These are phyloP conservation scores for Diplodus sargus DNA, from an alignment of 2,797 vertebrate genomes.

Conservation along the genomic window DNA sequence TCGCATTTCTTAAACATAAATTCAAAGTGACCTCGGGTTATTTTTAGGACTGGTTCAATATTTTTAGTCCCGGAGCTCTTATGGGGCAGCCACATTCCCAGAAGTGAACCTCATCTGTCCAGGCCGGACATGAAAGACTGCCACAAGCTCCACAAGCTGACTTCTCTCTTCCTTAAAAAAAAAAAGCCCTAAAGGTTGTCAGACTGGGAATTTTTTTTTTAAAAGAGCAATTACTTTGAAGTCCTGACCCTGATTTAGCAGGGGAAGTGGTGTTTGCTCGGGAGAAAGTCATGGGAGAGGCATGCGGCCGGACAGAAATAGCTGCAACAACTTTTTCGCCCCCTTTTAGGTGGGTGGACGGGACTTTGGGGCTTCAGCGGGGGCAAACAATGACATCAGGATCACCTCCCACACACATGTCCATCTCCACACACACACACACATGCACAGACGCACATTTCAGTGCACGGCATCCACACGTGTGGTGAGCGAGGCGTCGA, in stretches of 20 bases:
- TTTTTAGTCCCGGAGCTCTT: slow-evolving; percentile 19
- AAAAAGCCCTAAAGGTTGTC: slow-evolving; percentile 39
- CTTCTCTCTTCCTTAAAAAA: slow-evolving; percentile 22
- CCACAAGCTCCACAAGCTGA: slow-evolving; percentile 37
- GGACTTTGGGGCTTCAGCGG: slow-evolving; percentile 23
- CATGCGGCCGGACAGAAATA: slow-evolving; percentile 71
- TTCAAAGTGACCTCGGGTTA: slow-evolving; percentile 17
- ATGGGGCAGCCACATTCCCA: slow-evolving; percentile 11
- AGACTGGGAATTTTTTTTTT: slow-evolving; percentile 41
- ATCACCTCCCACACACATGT: slow-evolving; percentile 34
- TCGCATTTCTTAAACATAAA: neutral
- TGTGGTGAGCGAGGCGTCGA: slow-evolving; percentile 52
- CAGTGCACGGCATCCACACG: slow-evolving; percentile 18
- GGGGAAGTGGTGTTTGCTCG: slow-evolving; percentile 70
- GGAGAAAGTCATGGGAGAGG: slow-evolving; percentile 54
- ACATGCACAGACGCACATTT: slow-evolving; percentile 19
- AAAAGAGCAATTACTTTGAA: slow-evolving; percentile 53
- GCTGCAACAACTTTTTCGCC: slow-evolving; percentile 57
- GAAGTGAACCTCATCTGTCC: slow-evolving; percentile 39
- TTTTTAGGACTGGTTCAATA: slow-evolving; percentile 13
- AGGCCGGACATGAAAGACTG: slow-evolving; percentile 22
- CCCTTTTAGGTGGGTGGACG: slow-evolving; percentile 64
- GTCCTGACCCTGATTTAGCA: slow-evolving; percentile 40
- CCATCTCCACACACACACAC: neutral
- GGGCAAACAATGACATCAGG: slow-evolving; percentile 74